These are phyloP conservation scores for Indicator indicator DNA, from an alignment of 2,113 vertebrate species.

Conservation along the genomic window DNA sequence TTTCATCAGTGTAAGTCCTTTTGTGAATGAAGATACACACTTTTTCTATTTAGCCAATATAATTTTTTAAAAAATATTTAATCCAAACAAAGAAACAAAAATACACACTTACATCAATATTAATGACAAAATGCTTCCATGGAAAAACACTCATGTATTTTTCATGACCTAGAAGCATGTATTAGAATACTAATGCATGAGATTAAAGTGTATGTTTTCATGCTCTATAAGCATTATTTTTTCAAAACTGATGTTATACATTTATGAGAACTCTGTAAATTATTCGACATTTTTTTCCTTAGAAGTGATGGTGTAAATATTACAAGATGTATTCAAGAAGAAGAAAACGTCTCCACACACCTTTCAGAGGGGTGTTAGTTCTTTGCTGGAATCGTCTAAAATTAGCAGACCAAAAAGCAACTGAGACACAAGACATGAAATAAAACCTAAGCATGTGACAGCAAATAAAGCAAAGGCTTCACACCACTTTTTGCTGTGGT, in stretches of 20 bases:
- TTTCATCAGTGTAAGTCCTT: background rate
- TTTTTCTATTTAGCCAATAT: background rate
- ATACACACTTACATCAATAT: background rate
- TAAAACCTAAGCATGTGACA: background rate
- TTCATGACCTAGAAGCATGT: background rate
- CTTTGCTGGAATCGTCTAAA: background rate
- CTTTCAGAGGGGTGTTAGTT: background rate
- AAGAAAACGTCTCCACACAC: background rate
- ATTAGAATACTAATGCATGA: background rate
- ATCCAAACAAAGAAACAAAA: background rate
- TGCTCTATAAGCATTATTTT: background rate
- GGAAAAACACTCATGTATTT: fast-evolving
- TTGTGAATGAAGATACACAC: background rate
- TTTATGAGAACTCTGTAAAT: background rate
- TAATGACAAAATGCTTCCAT: background rate
- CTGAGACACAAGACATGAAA: background rate
- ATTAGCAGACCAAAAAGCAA: background rate
- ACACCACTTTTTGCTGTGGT: background rate
- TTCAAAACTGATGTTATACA: fast-evolving
- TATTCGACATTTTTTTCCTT: background rate
- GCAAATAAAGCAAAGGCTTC: background rate
- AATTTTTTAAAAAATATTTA: background rate
- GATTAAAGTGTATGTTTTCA: background rate
- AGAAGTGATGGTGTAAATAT: background rate
- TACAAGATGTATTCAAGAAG: background rate